These are phyloP conservation scores for Melanotus villosus DNA, from an alignment of 2,888 invertebrate genomes.

Conservation along the genomic window DNA sequence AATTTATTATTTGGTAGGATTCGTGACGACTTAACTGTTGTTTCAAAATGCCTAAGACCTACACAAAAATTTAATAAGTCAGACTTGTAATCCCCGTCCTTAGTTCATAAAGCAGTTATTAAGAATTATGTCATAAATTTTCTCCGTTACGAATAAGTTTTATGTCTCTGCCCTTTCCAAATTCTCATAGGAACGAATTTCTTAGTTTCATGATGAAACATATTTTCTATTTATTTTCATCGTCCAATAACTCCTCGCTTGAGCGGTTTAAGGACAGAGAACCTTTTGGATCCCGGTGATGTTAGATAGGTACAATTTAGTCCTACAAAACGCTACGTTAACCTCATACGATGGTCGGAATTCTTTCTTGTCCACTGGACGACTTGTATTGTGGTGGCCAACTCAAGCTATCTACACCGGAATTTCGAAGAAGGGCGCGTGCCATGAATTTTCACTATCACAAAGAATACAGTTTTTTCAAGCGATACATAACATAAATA, in stretches of 20 bases:
- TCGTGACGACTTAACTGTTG: too few relatives aligned
- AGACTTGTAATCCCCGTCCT: too few relatives aligned
- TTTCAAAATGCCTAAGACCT: too few relatives aligned
- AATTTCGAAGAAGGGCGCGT: conserved; percentile 36
- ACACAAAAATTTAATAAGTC: too few relatives aligned
- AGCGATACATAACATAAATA: conserved; percentile 14
- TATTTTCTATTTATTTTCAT: conserved; percentile 56
- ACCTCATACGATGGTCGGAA: conserved; percentile 49
- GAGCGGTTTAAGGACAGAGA: conserved; percentile 47
- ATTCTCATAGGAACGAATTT: conserved; percentile 13
- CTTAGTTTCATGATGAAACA: conserved; percentile 49
- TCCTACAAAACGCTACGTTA: conserved; percentile 51
- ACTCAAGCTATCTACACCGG: conserved; percentile 32
- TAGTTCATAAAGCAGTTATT: too few relatives aligned
- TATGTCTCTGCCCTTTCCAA: background rate
- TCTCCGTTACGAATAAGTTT: too few relatives aligned
- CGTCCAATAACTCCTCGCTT: conserved; percentile 54
- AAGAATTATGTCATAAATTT: too few relatives aligned
- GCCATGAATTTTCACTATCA: conserved; percentile 32
- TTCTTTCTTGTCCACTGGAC: conserved; percentile 42
- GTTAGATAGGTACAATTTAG: conserved; percentile 54
- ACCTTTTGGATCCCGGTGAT: conserved; percentile 47
- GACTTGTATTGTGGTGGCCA: conserved; percentile 42
- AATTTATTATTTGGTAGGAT: too few relatives aligned
- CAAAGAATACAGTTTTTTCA: conserved; percentile 26